Percentiles rank a stretch among this genome's conserved stretches.
phyloP scores from a whole-genome alignment of 2,888 invertebrate genomes.

The Gymnoscelis rufifasciata region DNA sequence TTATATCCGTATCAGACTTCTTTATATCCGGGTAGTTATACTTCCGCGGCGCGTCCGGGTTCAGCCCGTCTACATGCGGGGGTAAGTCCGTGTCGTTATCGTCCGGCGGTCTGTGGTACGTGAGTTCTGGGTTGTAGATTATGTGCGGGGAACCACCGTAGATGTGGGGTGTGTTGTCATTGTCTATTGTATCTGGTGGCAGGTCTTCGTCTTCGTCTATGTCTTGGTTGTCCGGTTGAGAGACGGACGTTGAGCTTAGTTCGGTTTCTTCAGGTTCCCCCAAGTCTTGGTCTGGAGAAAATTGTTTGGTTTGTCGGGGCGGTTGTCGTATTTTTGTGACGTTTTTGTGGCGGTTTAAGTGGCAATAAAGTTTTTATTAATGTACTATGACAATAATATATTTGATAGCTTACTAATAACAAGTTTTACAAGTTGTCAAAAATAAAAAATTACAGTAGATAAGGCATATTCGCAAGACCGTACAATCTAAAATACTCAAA shows the following conservation, averaged over 20 bases:
- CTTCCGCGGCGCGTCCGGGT: constrained; percentile 13
- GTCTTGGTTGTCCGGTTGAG: constrained; percentile 28
- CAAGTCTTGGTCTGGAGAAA: constrained; percentile 65
- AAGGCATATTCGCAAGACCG: neutral
- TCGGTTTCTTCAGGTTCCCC: constrained; percentile 64
- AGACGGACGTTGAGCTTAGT: constrained; percentile 34
- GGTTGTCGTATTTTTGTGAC: constrained; percentile 69
- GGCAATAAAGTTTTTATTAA: too few species aligned
- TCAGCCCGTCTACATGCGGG: constrained; percentile 17
- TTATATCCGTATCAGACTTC: constrained; percentile 22
- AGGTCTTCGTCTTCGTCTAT: constrained; percentile 17
- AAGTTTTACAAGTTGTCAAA: too few species aligned
- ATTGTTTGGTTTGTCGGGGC: constrained; percentile 46
- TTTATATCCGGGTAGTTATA: constrained; percentile 22
- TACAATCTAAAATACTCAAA: too few species aligned
- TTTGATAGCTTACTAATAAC: too few species aligned
- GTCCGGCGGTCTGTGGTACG: constrained; percentile 2
- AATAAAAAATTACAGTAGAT: too few species aligned
- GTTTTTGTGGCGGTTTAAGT: constrained; percentile 13
- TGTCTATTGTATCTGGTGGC: constrained; percentile 21
- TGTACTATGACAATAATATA: too few species aligned
- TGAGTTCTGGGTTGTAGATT: constrained; percentile 15
- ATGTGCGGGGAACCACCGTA: constrained; percentile 20
- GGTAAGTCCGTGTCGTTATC: constrained; percentile 7
- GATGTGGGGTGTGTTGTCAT: constrained; percentile 20